Evolutionary conservation across 2,888 invertebrate species (phyloP).

Genomic region (Emmelina monodactyla): DNA sequence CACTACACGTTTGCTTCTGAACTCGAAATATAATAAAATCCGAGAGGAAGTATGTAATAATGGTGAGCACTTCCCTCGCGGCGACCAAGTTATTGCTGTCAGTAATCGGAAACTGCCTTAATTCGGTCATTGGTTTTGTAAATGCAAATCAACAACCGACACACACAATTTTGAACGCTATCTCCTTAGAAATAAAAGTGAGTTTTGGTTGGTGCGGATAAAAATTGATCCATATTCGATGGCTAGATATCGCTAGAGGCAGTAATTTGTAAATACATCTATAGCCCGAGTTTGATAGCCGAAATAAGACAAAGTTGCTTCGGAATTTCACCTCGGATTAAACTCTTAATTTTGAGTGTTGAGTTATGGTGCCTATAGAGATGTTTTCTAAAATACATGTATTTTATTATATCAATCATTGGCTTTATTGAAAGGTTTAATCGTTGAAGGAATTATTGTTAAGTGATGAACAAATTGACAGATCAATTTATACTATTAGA

Average conservation of each 20-base stretch:
- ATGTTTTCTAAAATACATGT: constrained; percentile 18
- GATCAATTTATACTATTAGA: too few species aligned
- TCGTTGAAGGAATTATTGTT: constrained; percentile 12
- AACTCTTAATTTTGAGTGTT: constrained; percentile 41
- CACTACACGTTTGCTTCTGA: constrained; percentile 1
- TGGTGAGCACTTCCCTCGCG: constrained; percentile 33
- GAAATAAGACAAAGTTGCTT: constrained; percentile 45
- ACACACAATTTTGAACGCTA: constrained; percentile 19
- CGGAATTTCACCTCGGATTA: constrained; percentile 33
- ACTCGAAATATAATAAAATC: constrained; percentile 9
- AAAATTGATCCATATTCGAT: constrained; percentile 47
- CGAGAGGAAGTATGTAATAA: constrained; percentile 42
- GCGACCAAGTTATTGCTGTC: constrained; percentile 46
- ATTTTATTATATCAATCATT: too few species aligned
- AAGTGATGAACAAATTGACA: neutral
- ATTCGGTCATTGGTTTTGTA: constrained; percentile 57
- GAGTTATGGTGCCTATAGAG: constrained; percentile 34
- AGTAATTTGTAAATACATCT: constrained; percentile 53
- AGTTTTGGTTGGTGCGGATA: constrained; percentile 9
- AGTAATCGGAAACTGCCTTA: constrained; percentile 55
- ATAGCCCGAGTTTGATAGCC: constrained; percentile 45
- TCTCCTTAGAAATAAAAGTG: constrained; percentile 11
- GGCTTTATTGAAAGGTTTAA: too few species aligned
- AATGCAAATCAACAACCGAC: constrained; percentile 37
- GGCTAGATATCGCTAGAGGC: constrained; percentile 47